These are phyloP conservation scores for Notolabrus celidotus DNA, from an alignment of 2,797 vertebrate genomes.

Conservation along the genomic window DNA sequence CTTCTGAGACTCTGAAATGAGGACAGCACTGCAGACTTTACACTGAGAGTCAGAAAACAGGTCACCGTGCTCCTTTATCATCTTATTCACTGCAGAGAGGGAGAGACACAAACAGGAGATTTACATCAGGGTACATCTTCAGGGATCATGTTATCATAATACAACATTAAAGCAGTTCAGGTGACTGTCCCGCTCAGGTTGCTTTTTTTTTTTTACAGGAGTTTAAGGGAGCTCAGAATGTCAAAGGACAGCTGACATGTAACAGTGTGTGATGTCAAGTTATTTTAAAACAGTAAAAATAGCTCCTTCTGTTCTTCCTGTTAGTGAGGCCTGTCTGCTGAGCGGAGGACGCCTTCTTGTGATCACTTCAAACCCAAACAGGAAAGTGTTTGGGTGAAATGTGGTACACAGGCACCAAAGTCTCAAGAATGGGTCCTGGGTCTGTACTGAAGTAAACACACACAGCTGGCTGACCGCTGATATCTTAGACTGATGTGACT, in stretches of 20 bases:
- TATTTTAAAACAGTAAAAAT: too few relatives aligned
- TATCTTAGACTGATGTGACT: too few relatives aligned
- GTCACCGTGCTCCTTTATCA: conserved; percentile 93
- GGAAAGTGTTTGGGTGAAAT: too few relatives aligned
- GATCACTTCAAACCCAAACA: too few relatives aligned
- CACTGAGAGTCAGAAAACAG: conserved; percentile 95
- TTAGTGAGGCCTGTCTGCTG: too few relatives aligned
- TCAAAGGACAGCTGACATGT: not conserved
- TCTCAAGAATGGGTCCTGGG: too few relatives aligned
- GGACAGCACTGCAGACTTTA: conserved; percentile 95
- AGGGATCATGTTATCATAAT: conserved; percentile 32
- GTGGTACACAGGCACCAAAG: too few relatives aligned
- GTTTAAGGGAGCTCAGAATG: not conserved
- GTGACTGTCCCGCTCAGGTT: not conserved
- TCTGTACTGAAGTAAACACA: too few relatives aligned
- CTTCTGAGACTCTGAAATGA: conserved; percentile 96
- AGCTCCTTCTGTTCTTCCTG: too few relatives aligned
- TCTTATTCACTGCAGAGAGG: conserved; percentile 87
- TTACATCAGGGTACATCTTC: conserved; percentile 42
- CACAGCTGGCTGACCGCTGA: too few relatives aligned
- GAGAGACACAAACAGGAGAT: conserved; percentile 17
- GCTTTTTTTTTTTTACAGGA: conserved; percentile 3
- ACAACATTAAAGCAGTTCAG: conserved; percentile 2
- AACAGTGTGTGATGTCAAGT: not conserved
- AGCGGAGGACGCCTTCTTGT: too few relatives aligned